Base-by-base conservation (phyloP, 2,113 vertebrate genomes). In the Bostrychus sinensis region DNA sequence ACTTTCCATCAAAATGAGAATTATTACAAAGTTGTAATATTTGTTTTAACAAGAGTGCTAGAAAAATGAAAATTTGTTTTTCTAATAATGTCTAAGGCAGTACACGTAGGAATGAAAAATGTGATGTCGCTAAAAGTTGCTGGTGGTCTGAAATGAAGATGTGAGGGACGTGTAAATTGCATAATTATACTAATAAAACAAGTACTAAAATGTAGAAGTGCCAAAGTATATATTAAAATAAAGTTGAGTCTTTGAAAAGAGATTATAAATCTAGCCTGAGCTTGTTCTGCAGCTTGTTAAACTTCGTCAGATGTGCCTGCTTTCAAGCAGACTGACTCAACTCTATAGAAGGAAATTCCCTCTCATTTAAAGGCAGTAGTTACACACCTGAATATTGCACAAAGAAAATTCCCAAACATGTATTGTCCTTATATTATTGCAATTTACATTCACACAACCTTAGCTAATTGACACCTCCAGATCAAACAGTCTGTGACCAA, bases 311-410 rank as follows among this genome's bases (percentile, higher is more conserved):
- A 46, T 16, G n/a, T 58, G 30, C 5, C 26, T 17, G 23, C 11
- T 10, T 1, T 6, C 10, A 8, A 12, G 37, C 37, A 39, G 37
- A 37, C 55, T 76, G 69, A 78, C 42, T 72, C 82, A 72, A 4
- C 36, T 57, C 56, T 16, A 64, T 36, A 54, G 62, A 59, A 78
- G 84, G 82, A 86, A 85, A 82, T 59, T 80, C 75, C 81, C 82
- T 37, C 5, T 0, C 45, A 25, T 34, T 25, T 69, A 62, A 85
- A 81, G 74, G 53, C 66, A 20, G 61, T 55, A 39, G n/a, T 59
- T 46, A 54, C 54, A 61, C 5, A 48, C n/a, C n/a, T n/a, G n/a
- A n/a, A n/a, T n/a, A n/a, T n/a, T n/a, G n/a, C n/a, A n/a, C n/a
- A 20, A 38, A 25, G 46, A 78, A 72, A 64, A 54, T 55, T n/a